A percentile compares a stretch with the other conserved stretches of the same genome.
Evolutionary conservation across 1,140 invertebrate genomes (phyloP).

Genomic region (Micrasema minimum): DNA sequence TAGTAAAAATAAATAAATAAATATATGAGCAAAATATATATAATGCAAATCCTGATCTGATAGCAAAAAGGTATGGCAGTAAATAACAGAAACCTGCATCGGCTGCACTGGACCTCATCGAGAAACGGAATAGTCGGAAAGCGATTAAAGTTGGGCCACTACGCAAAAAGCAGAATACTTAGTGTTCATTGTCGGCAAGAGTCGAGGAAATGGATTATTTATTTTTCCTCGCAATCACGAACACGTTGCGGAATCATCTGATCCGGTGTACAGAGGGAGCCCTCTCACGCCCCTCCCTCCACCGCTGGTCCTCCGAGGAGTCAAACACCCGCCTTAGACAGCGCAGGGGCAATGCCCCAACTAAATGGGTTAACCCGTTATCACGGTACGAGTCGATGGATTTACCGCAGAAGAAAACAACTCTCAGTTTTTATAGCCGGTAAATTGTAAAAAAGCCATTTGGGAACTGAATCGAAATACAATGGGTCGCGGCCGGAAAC

Average conservation of each 20-base stretch:
- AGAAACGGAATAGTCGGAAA: not conserved
- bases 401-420: slow-evolving; percentile 31
- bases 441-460: slow-evolving; percentile 11
- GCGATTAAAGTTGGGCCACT: slow-evolving; percentile 12
- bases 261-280: slow-evolving; percentile 4
- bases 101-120: not conserved
- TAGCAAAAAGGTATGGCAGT: slow-evolving; percentile 13
- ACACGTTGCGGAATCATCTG: not conserved
- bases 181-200: not conserved
- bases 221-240: not conserved
- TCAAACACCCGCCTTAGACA: slow-evolving; percentile 34
- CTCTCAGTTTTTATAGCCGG: slow-evolving; percentile 36
- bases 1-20: no score
- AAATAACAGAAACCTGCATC: slow-evolving; percentile 18
- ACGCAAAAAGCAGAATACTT: not conserved
- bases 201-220: not conserved
- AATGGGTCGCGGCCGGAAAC: slow-evolving; percentile 22
- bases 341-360: slow-evolving; percentile 45
- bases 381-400: slow-evolving; percentile 24
- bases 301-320: slow-evolving; percentile 11
- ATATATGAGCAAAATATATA: no score
- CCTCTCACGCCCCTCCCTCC: slow-evolving; percentile 3
- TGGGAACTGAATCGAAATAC: slow-evolving; percentile 3
- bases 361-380: slow-evolving; percentile 53
- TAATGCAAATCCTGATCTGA: not conserved